A percentile compares a stretch with the other conserved stretches of the same genome.
Evolutionary conservation across 2,113 vertebrate genomes (phyloP).

Genomic region (Rhinoderma darwinii): DNA sequence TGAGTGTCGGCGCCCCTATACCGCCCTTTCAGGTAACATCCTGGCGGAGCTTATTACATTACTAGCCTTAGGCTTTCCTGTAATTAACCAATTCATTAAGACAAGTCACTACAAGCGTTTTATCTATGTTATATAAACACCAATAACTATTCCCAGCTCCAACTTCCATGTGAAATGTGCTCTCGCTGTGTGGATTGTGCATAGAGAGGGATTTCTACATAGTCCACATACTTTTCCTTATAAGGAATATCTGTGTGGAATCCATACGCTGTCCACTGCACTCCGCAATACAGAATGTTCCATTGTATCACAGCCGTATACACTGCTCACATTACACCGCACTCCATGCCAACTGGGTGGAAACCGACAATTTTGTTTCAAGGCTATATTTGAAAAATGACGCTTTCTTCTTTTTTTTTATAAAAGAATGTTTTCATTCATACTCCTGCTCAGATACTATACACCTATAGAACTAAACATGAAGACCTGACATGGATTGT

Average conservation of each 20-base stretch:
- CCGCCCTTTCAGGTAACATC: conserved; percentile 8
- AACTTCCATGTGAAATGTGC: conserved; percentile 61
- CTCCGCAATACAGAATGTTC: conserved; percentile 57
- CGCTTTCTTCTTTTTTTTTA: neutral
- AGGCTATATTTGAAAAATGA: neutral
- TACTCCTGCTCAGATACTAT: neutral
- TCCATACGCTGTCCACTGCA: conserved; percentile 75
- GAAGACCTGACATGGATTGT: neutral
- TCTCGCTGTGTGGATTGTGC: conserved; percentile 60
- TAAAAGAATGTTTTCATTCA: conserved; percentile 1
- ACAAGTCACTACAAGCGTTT: conserved; percentile 32
- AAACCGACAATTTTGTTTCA: neutral
- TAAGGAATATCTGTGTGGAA: conserved; percentile 80
- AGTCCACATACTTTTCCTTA: conserved; percentile 85
- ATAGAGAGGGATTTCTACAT: conserved; percentile 74
- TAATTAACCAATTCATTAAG: conserved; percentile 52
- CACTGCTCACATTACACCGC: conserved; percentile 25
- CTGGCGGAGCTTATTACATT: conserved; percentile 1
- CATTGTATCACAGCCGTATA: conserved; percentile 48
- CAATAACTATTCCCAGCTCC: conserved; percentile 24
- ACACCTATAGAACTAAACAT: neutral
- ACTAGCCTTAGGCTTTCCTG: conserved; percentile 37
- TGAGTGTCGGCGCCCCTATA: neutral
- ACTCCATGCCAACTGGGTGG: neutral
- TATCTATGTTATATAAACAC: conserved; percentile 37